A percentile compares a stretch with the other conserved stretches of the same genome.
Evolutionary conservation across 1,140 invertebrate genomes (phyloP).

Genomic region (Caenorhabditis inopinata): DNA sequence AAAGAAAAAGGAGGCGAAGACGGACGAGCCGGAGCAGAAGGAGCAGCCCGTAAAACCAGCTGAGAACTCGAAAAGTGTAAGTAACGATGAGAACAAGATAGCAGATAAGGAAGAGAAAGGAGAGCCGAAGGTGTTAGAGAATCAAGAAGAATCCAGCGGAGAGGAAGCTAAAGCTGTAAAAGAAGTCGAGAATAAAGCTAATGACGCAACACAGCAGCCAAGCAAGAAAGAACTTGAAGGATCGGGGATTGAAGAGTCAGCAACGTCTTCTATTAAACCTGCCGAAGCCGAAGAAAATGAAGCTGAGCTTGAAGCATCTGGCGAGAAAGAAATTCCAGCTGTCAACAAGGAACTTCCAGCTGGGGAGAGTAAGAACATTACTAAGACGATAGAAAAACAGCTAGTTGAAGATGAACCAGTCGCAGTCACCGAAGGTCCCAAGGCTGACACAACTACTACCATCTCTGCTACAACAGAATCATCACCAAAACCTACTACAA

Average conservation of each 20-base stretch:
- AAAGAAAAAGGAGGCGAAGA: background rate
- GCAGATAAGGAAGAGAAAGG: background rate
- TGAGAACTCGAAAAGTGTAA: background rate
- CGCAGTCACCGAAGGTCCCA: background rate
- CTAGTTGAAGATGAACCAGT: background rate
- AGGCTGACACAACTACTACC: background rate
- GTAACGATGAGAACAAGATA: background rate
- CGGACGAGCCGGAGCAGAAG: background rate
- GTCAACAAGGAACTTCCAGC: background rate
- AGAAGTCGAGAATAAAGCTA: background rate
- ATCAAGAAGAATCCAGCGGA: background rate
- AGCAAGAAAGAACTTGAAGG: background rate
- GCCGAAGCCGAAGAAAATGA: conserved; percentile 1
- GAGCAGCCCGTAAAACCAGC: background rate
- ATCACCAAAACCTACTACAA: background rate
- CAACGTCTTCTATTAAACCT: background rate
- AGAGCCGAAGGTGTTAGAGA: background rate
- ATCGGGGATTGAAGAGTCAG: background rate
- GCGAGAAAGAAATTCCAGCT: background rate
- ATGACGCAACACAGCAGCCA: background rate
- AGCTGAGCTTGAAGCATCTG: background rate
- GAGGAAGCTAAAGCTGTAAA: background rate
- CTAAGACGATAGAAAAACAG: background rate
- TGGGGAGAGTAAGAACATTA: conserved; percentile 2
- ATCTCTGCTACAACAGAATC: background rate